These are phyloP conservation scores for Drosophila albomicans DNA, from an alignment of 1,140 invertebrate genomes.

Conservation along the genomic window DNA sequence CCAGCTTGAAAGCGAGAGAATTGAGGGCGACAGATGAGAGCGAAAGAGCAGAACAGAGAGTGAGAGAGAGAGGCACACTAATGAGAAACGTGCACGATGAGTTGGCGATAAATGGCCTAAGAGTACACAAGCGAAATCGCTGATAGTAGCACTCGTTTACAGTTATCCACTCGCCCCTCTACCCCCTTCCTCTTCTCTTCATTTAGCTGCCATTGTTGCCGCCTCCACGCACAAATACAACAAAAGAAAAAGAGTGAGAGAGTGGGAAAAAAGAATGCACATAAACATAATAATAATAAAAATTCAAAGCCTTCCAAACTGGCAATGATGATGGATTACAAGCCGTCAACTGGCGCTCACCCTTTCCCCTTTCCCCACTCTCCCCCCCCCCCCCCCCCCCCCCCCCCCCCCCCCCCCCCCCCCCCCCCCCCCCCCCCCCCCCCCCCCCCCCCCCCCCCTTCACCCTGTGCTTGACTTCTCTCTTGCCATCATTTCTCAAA, in stretches of 20 bases:
- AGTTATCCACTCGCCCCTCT: background rate
- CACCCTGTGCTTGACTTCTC: no score
- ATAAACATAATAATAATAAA: conserved; percentile 78
- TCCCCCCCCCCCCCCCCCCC: background rate
- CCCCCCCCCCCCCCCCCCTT: no score
- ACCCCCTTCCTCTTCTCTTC: no score
- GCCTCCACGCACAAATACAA: conserved; percentile 21
- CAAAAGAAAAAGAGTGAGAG: no score
- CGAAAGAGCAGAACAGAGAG: background rate
- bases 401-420: no score
- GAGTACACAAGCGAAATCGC: conserved; percentile 52
- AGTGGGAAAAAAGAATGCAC: conserved; percentile 22
- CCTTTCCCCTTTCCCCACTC: background rate
- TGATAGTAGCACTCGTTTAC: conserved; percentile 41
- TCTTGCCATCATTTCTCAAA: conserved; percentile 2
- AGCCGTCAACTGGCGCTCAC: conserved; percentile 45
- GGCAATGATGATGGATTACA: conserved; percentile 79
- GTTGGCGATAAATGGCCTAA: conserved; percentile 69
- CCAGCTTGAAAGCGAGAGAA: conserved; percentile 16
- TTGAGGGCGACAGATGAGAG: conserved; percentile 17
- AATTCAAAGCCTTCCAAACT: conserved; percentile 68
- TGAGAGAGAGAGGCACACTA: conserved; percentile 34
- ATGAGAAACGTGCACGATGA: conserved; percentile 79
- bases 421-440: no score
- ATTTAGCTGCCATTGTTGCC: conserved; percentile 37